Percentiles rank a stretch among this genome's conserved stretches.
phyloP scores from a whole-genome alignment of 2,888 invertebrate genomes.

The Apantesis nais region DNA sequence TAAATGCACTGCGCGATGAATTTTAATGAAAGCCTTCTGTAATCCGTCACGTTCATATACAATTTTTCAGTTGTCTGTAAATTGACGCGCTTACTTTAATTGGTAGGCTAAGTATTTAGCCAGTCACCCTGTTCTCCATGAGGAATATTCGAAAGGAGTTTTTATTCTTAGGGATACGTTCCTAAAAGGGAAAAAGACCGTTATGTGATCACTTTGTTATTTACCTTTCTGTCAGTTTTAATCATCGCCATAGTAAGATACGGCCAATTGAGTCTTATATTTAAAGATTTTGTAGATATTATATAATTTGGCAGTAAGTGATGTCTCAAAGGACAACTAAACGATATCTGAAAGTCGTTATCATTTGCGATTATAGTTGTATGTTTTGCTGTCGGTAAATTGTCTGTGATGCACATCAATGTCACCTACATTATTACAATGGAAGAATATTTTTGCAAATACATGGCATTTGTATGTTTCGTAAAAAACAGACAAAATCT shows the following conservation, averaged over 20 bases:
- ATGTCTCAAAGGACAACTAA: background rate
- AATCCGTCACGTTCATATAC: conserved; percentile 17
- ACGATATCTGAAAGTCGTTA: background rate
- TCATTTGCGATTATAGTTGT: background rate
- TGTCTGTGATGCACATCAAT: no score
- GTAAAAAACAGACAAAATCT: background rate
- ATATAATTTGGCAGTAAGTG: background rate
- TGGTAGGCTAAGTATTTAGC: conserved; percentile 27
- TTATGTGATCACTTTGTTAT: background rate
- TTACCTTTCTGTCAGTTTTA: no score
- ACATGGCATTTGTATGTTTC: background rate
- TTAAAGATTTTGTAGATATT: background rate
- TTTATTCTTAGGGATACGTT: conserved; percentile 13
- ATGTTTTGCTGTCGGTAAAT: background rate
- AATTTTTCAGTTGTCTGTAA: conserved; percentile 33
- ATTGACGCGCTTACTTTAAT: conserved; percentile 31
- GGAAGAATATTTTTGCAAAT: background rate
- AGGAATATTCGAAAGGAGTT: conserved; percentile 26
- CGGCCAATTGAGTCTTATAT: background rate
- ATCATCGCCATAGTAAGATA: background rate
- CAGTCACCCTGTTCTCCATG: conserved; percentile 9
- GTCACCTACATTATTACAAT: no score
- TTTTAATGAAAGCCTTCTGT: conserved; percentile 20
- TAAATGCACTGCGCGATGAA: conserved; percentile 21
- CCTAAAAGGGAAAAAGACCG: background rate